Conservation (phyloP, 2,113 vertebrate species). For the Balaeniceps rex region DNA sequence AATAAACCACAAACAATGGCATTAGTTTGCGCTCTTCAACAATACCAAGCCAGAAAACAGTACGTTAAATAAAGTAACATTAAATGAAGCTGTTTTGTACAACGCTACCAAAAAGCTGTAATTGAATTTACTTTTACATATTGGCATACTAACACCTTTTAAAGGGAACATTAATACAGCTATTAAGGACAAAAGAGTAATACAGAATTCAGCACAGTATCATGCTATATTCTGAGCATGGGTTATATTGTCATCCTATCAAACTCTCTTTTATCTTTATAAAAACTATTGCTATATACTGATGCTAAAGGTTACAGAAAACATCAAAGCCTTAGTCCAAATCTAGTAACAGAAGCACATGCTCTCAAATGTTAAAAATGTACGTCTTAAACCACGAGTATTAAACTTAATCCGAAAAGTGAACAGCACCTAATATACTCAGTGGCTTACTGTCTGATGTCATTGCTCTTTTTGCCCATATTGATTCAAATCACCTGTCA, state of each 20-base stretch:
- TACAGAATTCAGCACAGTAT: not conserved
- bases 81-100: not conserved
- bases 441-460: not conserved
- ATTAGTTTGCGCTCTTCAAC: not conserved
- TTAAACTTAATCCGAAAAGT: not conserved
- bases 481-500: not conserved
- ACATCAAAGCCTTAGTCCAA: not conserved
- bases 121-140: not conserved
- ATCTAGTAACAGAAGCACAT: not conserved
- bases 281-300: not conserved
- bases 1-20: slow-evolving; percentile 57
- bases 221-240: not conserved
- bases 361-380: not conserved
- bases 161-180: not conserved
- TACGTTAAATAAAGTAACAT: not conserved
- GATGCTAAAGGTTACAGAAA: not conserved
- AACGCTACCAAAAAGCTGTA: not conserved
- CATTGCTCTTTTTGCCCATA: not conserved
- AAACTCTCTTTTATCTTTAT: not conserved
- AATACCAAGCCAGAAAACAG: not conserved
- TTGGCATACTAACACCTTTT: not conserved
- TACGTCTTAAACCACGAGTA: not conserved
- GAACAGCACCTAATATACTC: not conserved
- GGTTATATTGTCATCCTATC: not conserved
- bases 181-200: not conserved